phyloP scores from a whole-genome alignment of 2,888 invertebrate species.

The Halictus quadricinctus region DNA sequence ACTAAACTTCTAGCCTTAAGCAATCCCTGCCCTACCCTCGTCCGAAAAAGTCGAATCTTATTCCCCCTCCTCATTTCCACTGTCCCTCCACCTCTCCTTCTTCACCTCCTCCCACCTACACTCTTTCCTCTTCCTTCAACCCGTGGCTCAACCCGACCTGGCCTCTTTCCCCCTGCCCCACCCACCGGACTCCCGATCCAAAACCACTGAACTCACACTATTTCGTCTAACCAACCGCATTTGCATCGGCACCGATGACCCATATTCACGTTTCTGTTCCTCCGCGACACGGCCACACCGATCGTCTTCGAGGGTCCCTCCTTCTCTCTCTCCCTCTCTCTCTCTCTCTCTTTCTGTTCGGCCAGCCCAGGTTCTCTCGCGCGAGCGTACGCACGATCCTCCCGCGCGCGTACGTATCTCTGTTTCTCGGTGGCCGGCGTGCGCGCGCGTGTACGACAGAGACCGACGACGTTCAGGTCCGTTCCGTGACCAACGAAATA shows the following conservation, averaged over 20 bases:
- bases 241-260: constrained; percentile 81
- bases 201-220: constrained; percentile 60
- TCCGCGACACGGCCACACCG: constrained; percentile 24
- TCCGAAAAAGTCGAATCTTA: constrained; percentile 64
- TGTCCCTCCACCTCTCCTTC: constrained; percentile 51
- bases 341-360: constrained; percentile 47
- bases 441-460: constrained; percentile 8
- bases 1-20: constrained; percentile 76
- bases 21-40: constrained; percentile 80
- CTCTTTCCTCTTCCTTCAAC: constrained; percentile 49
- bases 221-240: constrained; percentile 77
- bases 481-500: constrained; percentile 1
- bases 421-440: constrained; percentile 11
- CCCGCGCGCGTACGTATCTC: constrained; percentile 30
- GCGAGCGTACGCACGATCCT: constrained; percentile 28
- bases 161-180: constrained; percentile 10
- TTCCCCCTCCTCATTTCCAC: constrained; percentile 50
- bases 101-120: constrained; percentile 61
- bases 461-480: constrained; percentile 18
- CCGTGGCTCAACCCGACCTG: not conserved
- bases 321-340: constrained; percentile 44
- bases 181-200: constrained; percentile 45
- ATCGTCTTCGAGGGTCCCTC: constrained; percentile 23
- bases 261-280: constrained; percentile 76
- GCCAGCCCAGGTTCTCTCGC: constrained; percentile 26